These are phyloP conservation scores for Acanthosepion esculentum DNA, from an alignment of 2,888 invertebrate species.

Conservation along the genomic window DNA sequence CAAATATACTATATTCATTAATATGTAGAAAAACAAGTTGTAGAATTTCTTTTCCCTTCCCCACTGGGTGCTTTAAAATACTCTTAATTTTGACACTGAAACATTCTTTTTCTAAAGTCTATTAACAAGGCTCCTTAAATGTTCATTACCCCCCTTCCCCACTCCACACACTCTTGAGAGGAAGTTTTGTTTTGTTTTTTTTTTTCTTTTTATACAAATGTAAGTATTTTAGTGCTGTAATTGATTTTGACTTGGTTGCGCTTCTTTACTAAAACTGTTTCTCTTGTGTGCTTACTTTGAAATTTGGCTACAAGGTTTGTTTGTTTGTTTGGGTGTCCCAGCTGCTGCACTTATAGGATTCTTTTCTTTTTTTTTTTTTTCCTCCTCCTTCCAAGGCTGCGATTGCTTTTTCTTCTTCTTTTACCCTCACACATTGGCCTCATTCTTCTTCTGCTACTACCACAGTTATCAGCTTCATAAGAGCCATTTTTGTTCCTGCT, in stretches of 20 bases:
- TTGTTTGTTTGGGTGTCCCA: conserved; percentile 33
- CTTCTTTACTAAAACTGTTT: background rate
- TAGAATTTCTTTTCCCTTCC: no score
- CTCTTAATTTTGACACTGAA: no score
- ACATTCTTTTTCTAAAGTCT: no score
- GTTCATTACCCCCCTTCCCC: no score
- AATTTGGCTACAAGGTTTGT: background rate
- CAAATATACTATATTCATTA: background rate
- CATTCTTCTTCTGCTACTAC: background rate
- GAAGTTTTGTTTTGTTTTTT: no score
- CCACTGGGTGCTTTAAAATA: no score
- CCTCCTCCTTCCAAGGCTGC: background rate
- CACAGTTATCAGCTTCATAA: background rate
- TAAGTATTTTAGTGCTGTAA: background rate
- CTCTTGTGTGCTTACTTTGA: no score
- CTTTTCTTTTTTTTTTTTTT: no score
- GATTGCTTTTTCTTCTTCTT: background rate
- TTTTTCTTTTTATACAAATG: no score
- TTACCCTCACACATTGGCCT: background rate
- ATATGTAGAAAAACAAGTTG: background rate
- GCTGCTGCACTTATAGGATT: background rate
- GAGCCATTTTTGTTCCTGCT: background rate
- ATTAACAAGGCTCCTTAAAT: no score
- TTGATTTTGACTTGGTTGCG: background rate
- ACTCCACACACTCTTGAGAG: no score